Evolutionary conservation across 2,888 invertebrate species (phyloP).

Genomic region (Dysmachus trigonus): DNA sequence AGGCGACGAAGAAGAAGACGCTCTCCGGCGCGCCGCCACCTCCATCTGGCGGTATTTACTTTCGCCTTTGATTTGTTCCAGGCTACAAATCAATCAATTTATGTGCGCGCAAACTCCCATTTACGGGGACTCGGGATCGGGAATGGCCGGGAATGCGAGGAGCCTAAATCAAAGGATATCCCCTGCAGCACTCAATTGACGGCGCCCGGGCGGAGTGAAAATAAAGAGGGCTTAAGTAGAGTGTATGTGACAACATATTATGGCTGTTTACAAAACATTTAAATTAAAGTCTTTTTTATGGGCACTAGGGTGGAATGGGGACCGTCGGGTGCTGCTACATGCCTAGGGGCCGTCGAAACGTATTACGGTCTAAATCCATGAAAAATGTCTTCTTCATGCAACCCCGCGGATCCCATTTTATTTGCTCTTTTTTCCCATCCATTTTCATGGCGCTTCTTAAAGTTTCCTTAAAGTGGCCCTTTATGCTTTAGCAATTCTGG

Average conservation of each 20-base stretch:
- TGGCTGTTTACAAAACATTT: constrained; percentile 43
- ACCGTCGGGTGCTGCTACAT: neutral
- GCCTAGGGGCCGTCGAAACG: neutral
- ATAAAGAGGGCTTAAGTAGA: constrained; percentile 34
- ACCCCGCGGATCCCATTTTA: neutral
- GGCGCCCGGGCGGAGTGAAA: constrained; percentile 9
- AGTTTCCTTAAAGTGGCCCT: neutral
- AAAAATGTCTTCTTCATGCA: constrained; percentile 18
- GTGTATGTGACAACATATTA: constrained; percentile 40
- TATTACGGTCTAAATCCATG: constrained; percentile 34
- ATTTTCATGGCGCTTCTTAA: neutral
- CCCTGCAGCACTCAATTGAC: neutral
- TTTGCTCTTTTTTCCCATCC: neutral
- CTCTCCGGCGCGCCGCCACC: neutral
- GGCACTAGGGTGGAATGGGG: neutral
- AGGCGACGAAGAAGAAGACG: too few relatives aligned
- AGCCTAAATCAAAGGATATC: constrained; percentile 38
- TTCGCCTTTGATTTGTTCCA: constrained; percentile 36
- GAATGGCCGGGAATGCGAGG: neutral
- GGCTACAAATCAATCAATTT: constrained; percentile 37
- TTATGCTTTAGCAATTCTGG: neutral
- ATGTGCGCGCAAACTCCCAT: constrained; percentile 34
- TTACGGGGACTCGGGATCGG: constrained; percentile 4
- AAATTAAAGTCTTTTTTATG: constrained; percentile 40
- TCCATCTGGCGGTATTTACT: constrained; percentile 20